phyloP scores from a whole-genome alignment of 2,113 vertebrate genomes.

The Propithecus coquereli region DNA sequence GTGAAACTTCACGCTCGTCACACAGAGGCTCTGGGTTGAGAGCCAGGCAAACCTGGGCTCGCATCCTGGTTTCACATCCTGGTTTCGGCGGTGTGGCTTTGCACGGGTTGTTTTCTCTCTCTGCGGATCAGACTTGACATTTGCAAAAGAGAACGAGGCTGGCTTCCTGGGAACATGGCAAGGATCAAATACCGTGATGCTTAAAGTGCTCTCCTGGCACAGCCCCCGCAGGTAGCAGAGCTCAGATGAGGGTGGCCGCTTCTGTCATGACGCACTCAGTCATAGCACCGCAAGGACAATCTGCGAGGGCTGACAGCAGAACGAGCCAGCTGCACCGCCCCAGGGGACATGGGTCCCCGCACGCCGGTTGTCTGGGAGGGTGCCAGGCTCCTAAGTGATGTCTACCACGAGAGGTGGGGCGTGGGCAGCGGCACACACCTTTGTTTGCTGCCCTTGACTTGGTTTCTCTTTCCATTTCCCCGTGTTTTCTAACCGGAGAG shows the following conservation, averaged over 20 bases:
- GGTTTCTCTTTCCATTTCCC: not conserved
- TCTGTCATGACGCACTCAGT: too few species aligned
- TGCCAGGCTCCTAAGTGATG: not conserved
- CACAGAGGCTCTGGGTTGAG: not conserved
- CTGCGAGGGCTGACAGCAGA: too few species aligned
- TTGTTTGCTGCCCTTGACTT: not conserved
- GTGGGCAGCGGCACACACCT: accelerated
- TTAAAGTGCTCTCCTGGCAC: accelerated
- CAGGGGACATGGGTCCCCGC: too few species aligned
- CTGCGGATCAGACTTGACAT: not conserved
- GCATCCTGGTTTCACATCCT: not conserved
- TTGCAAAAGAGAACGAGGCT: not conserved
- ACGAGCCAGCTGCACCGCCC: too few species aligned
- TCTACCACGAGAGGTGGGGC: not conserved
- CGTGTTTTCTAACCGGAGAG: not conserved
- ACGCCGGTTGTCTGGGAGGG: not conserved
- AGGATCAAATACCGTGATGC: accelerated
- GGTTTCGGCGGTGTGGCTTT: accelerated
- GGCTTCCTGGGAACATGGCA: accelerated
- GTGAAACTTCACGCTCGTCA: not conserved
- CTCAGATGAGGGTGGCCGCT: accelerated
- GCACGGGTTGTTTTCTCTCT: not conserved
- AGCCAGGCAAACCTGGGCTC: not conserved
- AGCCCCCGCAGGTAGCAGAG: not conserved
- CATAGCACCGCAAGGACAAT: too few species aligned